Conservation (phyloP, 2,113 vertebrate genomes). For the Sphyrna mokarran region DNA sequence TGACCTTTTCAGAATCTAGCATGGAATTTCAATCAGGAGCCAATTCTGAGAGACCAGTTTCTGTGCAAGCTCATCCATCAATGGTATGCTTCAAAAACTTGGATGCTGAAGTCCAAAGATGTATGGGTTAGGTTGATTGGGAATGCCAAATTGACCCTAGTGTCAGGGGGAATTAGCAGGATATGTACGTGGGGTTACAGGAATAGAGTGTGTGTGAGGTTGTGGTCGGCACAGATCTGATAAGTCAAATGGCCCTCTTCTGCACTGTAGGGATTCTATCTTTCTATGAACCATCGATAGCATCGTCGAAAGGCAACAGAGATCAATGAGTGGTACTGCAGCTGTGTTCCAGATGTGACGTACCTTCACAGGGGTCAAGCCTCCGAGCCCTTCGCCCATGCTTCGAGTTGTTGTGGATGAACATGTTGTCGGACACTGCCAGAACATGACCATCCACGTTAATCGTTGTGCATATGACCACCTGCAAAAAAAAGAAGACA, state of each 20-base stretch:
- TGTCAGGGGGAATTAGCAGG: too few species aligned
- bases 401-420: conserved; percentile 96
- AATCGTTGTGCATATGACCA: conserved; percentile 87
- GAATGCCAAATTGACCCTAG: too few species aligned
- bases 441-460: conserved; percentile 88
- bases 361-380: conserved; percentile 89
- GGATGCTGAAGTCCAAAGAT: too few species aligned
- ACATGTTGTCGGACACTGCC: conserved; percentile 91
- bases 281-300: not conserved
- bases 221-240: too few species aligned
- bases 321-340: not conserved
- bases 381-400: conserved; percentile 82
- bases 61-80: not conserved
- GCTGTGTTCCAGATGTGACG: not conserved
- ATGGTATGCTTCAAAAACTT: not conserved
- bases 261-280: too few species aligned
- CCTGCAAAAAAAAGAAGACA: conserved; percentile 51
- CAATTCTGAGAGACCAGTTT: not conserved
- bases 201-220: too few species aligned
- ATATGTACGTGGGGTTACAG: too few species aligned
- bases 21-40: not conserved
- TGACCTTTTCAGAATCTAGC: too few species aligned
- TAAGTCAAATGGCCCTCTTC: too few species aligned
- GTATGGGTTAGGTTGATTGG: too few species aligned
- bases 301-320: not conserved